These are phyloP conservation scores for Macquaria ambigua DNA, from an alignment of 2,113 vertebrate genomes.

Conservation along the genomic window DNA sequence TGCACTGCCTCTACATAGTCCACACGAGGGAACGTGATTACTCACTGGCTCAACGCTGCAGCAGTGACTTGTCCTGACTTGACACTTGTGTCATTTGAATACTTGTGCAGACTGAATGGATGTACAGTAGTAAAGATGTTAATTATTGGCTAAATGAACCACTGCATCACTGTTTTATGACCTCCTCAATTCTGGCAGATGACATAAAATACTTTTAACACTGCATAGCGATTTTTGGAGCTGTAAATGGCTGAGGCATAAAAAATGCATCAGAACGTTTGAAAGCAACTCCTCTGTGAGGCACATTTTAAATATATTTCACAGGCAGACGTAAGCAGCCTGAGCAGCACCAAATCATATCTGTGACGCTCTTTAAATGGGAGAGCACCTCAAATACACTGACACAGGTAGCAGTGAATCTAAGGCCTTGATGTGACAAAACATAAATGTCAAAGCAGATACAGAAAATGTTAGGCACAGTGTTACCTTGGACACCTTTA, in stretches of 20 bases:
- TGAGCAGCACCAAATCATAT: slow-evolving; percentile 39
- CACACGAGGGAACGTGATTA: slow-evolving; percentile 45
- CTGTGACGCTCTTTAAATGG: slow-evolving; percentile 32
- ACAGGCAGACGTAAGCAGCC: slow-evolving; percentile 3
- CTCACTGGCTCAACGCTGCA: slow-evolving; percentile 44
- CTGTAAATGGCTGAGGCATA: slow-evolving; percentile 52
- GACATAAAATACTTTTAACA: slow-evolving; percentile 64
- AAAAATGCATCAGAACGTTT: slow-evolving; percentile 55
- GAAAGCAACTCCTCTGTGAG: slow-evolving; percentile 40
- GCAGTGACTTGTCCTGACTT: slow-evolving; percentile 41
- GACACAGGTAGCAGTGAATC: slow-evolving; percentile 32
- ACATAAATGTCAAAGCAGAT: slow-evolving; percentile 22
- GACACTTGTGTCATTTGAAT: slow-evolving; percentile 36
- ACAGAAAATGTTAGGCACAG: slow-evolving; percentile 2
- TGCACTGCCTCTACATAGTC: background rate
- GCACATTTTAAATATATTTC: slow-evolving; percentile 42
- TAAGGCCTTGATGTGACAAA: slow-evolving; percentile 31
- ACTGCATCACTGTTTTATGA: slow-evolving; percentile 64
- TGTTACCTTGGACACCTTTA: background rate
- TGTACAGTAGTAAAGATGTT: slow-evolving; percentile 67
- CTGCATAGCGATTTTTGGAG: slow-evolving; percentile 45
- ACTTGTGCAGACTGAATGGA: slow-evolving; percentile 51
- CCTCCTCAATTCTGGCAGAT: slow-evolving; percentile 52
- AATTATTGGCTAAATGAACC: slow-evolving; percentile 69
- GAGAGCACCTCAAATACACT: slow-evolving; percentile 17